These are phyloP conservation scores for Caretta caretta DNA, from an alignment of 2,113 vertebrate species.

Conservation along the genomic window DNA sequence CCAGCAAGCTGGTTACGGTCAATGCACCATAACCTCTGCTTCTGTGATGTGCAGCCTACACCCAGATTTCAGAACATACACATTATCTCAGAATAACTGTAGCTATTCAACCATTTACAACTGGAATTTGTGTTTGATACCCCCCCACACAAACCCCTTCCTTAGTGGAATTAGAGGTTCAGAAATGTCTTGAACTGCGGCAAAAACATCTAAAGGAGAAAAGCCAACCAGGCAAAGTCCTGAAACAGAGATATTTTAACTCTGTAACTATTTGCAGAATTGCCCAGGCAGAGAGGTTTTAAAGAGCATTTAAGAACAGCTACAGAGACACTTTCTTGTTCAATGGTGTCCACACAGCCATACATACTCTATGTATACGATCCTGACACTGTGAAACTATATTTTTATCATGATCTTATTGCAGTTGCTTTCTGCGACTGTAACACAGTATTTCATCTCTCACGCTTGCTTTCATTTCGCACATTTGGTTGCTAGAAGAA, in stretches of 20 bases:
- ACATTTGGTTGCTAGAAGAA: background rate
- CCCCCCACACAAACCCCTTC: background rate
- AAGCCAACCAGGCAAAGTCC: background rate
- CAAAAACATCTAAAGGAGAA: conserved; percentile 1
- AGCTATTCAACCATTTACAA: conserved; percentile 3
- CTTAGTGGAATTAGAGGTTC: background rate
- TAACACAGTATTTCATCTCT: background rate
- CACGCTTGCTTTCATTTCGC: background rate
- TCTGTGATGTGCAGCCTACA: background rate
- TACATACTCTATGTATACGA: background rate
- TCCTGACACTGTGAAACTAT: background rate
- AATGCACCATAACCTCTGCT: background rate
- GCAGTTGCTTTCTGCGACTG: background rate
- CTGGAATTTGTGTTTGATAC: conserved; percentile 4
- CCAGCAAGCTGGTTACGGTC: background rate
- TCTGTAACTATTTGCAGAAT: background rate
- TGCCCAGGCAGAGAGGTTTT: background rate
- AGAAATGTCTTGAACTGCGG: background rate
- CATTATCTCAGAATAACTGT: background rate
- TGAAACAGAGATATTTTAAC: conserved; percentile 7
- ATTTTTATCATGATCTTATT: conserved; percentile 15
- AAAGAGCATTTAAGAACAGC: background rate
- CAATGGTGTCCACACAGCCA: background rate
- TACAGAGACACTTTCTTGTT: background rate
- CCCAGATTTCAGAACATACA: background rate